These are phyloP conservation scores for Lota lota DNA, from an alignment of 2,113 vertebrate genomes.

Conservation along the genomic window DNA sequence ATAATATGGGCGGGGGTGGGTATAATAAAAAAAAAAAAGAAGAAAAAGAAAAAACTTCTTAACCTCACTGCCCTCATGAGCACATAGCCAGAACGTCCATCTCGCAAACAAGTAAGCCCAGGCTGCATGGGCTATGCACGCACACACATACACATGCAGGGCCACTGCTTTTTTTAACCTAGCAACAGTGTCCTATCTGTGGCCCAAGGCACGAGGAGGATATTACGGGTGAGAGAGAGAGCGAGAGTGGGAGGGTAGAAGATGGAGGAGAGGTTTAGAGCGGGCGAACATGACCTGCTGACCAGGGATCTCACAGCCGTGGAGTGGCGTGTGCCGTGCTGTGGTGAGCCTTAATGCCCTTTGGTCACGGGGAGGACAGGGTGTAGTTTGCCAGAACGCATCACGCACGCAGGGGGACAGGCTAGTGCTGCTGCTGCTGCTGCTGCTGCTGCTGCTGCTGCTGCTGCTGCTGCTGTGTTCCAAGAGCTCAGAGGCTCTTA, in stretches of 20 bases:
- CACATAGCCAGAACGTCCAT: not conserved
- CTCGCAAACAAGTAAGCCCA: constrained; percentile 22
- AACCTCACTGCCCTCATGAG: constrained; percentile 2
- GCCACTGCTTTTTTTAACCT: constrained; percentile 22
- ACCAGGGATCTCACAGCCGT: constrained; percentile 6
- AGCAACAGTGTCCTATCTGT: constrained; percentile 21
- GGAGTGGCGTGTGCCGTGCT: constrained; percentile 16
- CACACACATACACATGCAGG: not conserved
- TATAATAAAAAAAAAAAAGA: not conserved
- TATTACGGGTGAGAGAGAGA: too few species aligned
- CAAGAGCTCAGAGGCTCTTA: constrained; percentile 28
- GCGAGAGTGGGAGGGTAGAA: not conserved
- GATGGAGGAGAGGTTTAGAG: not conserved
- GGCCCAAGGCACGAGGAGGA: not conserved
- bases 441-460: constrained; percentile 1
- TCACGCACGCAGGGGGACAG: not conserved
- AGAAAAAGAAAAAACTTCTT: not conserved
- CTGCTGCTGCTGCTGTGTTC: constrained; percentile 27
- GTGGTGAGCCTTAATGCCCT: constrained; percentile 15
- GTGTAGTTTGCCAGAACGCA: too few species aligned
- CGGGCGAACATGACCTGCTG: constrained; percentile 33
- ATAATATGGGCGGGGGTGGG: not conserved
- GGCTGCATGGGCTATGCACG: not conserved
- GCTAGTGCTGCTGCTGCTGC: not conserved
- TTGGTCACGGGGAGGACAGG: not conserved